Conservation (phyloP, 2,797 vertebrate species). For the Poeciliopsis turneri region DNA sequence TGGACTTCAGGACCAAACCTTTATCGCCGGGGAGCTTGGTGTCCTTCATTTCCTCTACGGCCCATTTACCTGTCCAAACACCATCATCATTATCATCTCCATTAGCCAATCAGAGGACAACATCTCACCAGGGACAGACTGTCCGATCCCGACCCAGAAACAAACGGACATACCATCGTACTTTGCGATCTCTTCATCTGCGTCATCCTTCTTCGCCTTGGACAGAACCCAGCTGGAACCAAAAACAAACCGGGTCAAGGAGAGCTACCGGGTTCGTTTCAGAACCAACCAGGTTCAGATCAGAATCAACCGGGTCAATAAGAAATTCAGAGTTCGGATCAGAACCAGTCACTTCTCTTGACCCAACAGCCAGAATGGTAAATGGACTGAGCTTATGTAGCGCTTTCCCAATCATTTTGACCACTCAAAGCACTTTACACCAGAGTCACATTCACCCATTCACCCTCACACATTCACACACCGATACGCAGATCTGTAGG, state of each 20-base stretch:
- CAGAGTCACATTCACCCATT: too few species aligned
- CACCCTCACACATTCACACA: too few species aligned
- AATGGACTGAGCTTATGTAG: too few species aligned
- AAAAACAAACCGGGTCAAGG: too few species aligned
- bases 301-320: background rate
- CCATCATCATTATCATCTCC: background rate
- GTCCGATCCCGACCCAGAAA: background rate
- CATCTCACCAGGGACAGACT: too few species aligned
- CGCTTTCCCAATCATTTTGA: too few species aligned
- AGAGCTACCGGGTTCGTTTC: background rate
- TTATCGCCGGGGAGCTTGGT: conserved; percentile 92
- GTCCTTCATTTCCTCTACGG: conserved; percentile 95
- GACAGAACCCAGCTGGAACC: conserved; percentile 90
- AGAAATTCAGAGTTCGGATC: background rate
- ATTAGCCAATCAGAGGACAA: background rate
- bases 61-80: conserved; percentile 88
- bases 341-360: background rate
- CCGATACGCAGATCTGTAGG: too few species aligned
- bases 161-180: conserved; percentile 88
- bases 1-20: conserved; percentile 92
- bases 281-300: background rate
- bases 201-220: conserved; percentile 93
- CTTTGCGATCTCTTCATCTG: conserved; percentile 96
- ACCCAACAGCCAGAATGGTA: background rate
- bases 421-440: too few species aligned